phyloP scores from a whole-genome alignment of 2,888 invertebrate species.

The Autographa pulchrina region DNA sequence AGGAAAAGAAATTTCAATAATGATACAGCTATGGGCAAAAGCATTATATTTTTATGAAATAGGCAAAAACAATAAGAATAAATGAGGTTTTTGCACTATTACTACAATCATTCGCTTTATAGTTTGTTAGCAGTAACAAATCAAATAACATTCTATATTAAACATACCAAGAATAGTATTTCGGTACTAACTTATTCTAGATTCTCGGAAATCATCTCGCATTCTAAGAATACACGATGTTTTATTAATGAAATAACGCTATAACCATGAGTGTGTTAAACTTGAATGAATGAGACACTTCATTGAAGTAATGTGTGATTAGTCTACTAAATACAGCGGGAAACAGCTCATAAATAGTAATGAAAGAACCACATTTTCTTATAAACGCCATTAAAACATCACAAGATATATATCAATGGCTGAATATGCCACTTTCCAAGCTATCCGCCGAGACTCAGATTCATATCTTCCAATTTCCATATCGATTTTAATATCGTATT shows the following conservation, averaged over 20 bases:
- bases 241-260: constrained; percentile 13
- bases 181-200: constrained; percentile 12
- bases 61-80: constrained; percentile 23
- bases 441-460: constrained; percentile 37
- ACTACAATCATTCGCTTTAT: background rate
- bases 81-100: constrained; percentile 11
- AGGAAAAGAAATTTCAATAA: constrained; percentile 19
- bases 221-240: constrained; percentile 21
- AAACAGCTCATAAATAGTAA: background rate
- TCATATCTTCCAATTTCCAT: constrained; percentile 43
- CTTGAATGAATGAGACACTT: constrained; percentile 12
- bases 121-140: no score
- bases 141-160: background rate
- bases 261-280: constrained; percentile 2
- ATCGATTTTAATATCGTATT: constrained; percentile 49
- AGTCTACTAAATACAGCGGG: constrained; percentile 9
- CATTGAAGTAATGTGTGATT: constrained; percentile 10
- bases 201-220: constrained; percentile 3
- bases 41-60: constrained; percentile 19
- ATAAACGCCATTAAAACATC: constrained; percentile 27
- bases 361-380: constrained; percentile 6
- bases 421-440: constrained; percentile 27
- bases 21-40: background rate
- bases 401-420: constrained; percentile 25
- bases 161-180: background rate